Conservation (phyloP, 2,888 invertebrate genomes). For the Drosophila mulleri region DNA sequence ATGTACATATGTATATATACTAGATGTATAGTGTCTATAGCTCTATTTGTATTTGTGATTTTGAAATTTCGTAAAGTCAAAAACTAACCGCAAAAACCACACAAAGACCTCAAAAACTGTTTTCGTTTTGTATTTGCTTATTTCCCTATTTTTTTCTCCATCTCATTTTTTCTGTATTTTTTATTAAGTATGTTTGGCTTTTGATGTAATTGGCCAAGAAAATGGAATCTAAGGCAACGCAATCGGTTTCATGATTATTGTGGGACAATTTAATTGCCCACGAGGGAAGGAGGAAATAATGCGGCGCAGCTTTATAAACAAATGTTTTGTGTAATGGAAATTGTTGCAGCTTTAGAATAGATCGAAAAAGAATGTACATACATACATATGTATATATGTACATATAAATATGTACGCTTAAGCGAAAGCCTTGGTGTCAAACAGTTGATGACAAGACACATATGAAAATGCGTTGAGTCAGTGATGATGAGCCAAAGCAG, state of each 20-base stretch:
- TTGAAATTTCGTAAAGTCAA: conserved; percentile 25
- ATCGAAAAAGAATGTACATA: not conserved
- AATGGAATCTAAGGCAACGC: conserved; percentile 31
- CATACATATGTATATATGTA: not conserved
- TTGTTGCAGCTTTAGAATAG: not conserved
- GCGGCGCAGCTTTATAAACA: conserved; percentile 27
- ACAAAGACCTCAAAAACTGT: conserved; percentile 34
- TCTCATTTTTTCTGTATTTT: not conserved
- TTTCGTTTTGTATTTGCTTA: conserved; percentile 29
- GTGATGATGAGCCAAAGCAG: not conserved
- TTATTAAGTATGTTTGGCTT: conserved; percentile 43
- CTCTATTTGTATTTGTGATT: conserved; percentile 2
- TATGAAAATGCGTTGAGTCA: not conserved
- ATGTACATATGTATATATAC: not conserved
- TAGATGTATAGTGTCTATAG: not conserved
- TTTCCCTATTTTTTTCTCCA: not conserved
- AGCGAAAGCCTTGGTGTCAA: not conserved
- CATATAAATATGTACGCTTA: not conserved
- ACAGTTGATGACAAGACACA: not conserved
- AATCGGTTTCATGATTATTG: conserved; percentile 46
- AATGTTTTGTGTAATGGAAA: conserved; percentile 12
- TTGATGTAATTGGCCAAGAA: conserved; percentile 47
- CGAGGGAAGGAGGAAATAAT: conserved; percentile 8
- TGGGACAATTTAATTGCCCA: conserved; percentile 40
- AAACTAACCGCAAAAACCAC: conserved; percentile 49